Evolutionary conservation across 2,113 vertebrate species (phyloP), one percentile per base, ranked within the genome.

Genomic region (Scophthalmus maximus): DNA sequence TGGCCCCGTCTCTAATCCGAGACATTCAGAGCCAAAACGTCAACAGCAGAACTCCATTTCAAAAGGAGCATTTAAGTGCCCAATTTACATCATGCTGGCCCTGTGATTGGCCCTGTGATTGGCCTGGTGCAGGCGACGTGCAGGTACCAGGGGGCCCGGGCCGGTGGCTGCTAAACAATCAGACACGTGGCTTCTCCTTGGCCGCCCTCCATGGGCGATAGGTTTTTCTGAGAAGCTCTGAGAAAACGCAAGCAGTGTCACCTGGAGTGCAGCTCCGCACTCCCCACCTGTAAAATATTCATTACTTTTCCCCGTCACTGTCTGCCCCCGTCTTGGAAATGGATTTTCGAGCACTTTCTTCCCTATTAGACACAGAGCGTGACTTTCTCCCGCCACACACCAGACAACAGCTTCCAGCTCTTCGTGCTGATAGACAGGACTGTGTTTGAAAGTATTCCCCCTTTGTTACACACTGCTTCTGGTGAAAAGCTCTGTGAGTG

Each of bases 241-340:
- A 82, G 92, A 87, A 87, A 69, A 68, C 42, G 9, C 32, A 34
- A 2, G 65, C 32, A 65, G 63, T 78, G 80, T 86, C 84, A 88
- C 85, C 81, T 71, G 74, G 79, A 88, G 85, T 76, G 84, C 51
- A 76, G 84, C 76, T 73, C 70, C 26, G 55, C 55, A 44, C 81
- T 69, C 74, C 64, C 70, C 23, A 76, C 78, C 85, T 84, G 81
- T 91, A 87, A 93, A 92, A 93, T 90, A 93, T 94, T 93, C 89
- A 93, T 92, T 85, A 83, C 84, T 83, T 88, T 88, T 67, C 67
- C 34, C 67, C 51, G 52, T 68, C 81, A 79, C 83, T 73, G 77
- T 89, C 86, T 80, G 56, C 66, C 63, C 50, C 74, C 72, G 70
- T 83, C 84, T 87, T 79, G 87, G 80, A 82, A 82, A 46, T 88